These are phyloP conservation scores for Pan paniscus DNA, from an alignment of 2,113 vertebrate species.

Conservation along the genomic window DNA sequence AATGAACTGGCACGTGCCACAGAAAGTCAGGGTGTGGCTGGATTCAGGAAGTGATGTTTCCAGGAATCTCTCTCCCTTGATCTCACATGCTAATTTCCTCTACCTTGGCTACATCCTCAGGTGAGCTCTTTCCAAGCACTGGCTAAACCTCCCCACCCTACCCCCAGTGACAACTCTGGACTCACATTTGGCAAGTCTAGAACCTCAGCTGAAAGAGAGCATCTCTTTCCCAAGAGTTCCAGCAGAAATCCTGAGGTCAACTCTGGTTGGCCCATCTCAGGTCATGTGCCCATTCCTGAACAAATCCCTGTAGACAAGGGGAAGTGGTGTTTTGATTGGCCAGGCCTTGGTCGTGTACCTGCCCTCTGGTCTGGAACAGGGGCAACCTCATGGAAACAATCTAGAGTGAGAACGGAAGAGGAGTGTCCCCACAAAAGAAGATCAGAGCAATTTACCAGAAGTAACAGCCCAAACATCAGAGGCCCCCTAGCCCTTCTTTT, in stretches of 20 bases:
- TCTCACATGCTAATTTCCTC: not conserved
- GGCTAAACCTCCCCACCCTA: not conserved
- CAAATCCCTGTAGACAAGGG: not conserved
- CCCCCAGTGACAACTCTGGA: not conserved
- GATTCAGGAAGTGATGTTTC: not conserved
- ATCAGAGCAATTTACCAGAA: not conserved
- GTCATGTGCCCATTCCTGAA: not conserved
- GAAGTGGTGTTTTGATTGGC: not conserved
- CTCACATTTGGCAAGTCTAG: not conserved
- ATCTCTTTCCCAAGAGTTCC: not conserved
- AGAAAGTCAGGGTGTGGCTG: not conserved
- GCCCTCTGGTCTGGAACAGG: not conserved
- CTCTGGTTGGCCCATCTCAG: not conserved
- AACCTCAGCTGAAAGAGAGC: not conserved
- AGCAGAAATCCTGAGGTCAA: not conserved
- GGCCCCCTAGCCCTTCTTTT: not conserved
- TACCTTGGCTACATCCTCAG: not conserved
- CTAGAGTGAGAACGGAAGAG: not conserved
- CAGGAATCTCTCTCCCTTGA: not conserved
- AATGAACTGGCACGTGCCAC: accelerated
- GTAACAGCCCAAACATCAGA: not conserved
- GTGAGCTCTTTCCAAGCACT: not conserved
- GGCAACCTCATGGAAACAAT: not conserved
- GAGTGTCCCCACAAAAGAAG: not conserved
- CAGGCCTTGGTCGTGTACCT: not conserved